Evolutionary conservation across 2,113 vertebrate genomes (phyloP).

Genomic region (Accipiter cooperii): DNA sequence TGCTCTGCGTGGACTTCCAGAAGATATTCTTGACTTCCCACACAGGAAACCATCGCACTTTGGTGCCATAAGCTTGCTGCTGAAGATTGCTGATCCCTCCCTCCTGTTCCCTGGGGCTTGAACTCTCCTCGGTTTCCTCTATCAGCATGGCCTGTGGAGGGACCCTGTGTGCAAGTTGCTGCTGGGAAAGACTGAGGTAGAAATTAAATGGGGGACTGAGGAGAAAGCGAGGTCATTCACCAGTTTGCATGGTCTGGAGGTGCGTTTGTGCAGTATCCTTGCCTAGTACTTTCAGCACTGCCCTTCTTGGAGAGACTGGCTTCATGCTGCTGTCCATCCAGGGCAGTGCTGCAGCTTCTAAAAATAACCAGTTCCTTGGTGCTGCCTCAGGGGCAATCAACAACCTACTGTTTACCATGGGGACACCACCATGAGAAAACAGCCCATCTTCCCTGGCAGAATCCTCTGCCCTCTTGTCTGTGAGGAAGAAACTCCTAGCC

Average conservation of each 20-base stretch:
- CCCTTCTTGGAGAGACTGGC: not conserved
- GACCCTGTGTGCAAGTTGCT: not conserved
- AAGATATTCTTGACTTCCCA: not conserved
- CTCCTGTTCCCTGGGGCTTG: not conserved
- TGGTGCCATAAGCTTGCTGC: not conserved
- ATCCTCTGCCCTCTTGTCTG: not conserved
- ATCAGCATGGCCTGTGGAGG: not conserved
- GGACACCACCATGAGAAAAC: not conserved
- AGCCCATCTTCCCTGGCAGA: not conserved
- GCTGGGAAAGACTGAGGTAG: not conserved
- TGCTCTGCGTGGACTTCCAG: not conserved
- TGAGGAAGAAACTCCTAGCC: not conserved
- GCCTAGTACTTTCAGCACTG: not conserved
- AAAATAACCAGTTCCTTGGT: not conserved
- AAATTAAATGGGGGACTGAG: not conserved
- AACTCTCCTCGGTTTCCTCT: not conserved
- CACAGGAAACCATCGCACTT: not conserved
- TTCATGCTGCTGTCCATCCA: not conserved
- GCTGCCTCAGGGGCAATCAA: not conserved
- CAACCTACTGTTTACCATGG: not conserved
- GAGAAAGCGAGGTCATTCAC: not conserved
- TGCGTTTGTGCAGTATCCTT: not conserved
- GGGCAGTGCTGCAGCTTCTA: not conserved
- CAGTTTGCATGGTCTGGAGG: no score
- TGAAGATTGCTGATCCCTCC: not conserved